These are phyloP conservation scores for Drosophila auraria DNA, from an alignment of 1,140 invertebrate genomes.

Conservation along the genomic window DNA sequence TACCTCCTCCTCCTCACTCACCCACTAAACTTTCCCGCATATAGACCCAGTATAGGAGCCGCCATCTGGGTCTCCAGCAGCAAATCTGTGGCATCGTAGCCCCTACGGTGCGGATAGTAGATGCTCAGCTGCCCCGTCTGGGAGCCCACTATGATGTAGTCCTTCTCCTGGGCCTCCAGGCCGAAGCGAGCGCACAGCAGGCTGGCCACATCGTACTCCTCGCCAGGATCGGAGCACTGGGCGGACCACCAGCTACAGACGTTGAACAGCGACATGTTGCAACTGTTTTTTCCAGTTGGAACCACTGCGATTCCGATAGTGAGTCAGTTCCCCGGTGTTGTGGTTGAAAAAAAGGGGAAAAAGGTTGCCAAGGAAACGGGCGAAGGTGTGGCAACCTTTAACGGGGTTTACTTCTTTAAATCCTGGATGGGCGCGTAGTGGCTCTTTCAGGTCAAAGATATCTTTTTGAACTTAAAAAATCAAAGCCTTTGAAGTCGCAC, in stretches of 20 bases:
- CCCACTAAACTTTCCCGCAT: conserved; percentile 90
- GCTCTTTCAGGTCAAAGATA: no score
- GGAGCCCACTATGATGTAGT: conserved; percentile 90
- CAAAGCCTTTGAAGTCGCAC: not conserved
- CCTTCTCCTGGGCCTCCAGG: conserved; percentile 85
- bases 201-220: conserved; percentile 81
- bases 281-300: conserved; percentile 8
- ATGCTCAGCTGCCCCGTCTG: conserved; percentile 89
- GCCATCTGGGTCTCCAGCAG: conserved; percentile 89
- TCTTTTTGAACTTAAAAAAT: not conserved
- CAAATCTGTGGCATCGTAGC: conserved; percentile 88
- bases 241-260: conserved; percentile 91
- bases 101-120: conserved; percentile 86
- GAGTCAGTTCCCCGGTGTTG: conserved; percentile 36
- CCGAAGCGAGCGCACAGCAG: conserved; percentile 86
- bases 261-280: conserved; percentile 92
- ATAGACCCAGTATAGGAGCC: conserved; percentile 89
- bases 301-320: not conserved
- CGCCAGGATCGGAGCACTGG: conserved; percentile 87
- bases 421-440: no score
- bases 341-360: conserved; percentile 8
- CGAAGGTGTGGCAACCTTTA: not conserved
- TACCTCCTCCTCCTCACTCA: conserved; percentile 67
- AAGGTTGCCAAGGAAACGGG: conserved; percentile 20
- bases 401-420: no score